phyloP scores from a whole-genome alignment of 1,140 invertebrate genomes.

The Agrilus planipennis region DNA sequence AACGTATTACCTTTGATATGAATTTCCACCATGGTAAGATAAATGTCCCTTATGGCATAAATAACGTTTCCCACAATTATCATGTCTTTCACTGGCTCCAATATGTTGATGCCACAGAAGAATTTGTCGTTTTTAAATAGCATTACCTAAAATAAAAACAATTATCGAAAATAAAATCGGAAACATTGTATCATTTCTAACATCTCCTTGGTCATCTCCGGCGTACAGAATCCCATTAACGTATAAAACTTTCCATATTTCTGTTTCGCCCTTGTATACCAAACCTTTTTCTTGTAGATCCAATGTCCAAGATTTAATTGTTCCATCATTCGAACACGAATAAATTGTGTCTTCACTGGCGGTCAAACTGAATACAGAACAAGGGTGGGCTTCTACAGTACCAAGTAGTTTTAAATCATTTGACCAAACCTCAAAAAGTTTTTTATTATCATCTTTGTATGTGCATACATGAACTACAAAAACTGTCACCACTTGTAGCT shows the following conservation, averaged over 20 bases:
- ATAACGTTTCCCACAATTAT: conserved; percentile 30
- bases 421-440: conserved; percentile 32
- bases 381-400: conserved; percentile 35
- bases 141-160: neutral
- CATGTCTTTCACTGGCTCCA: conserved; percentile 37
- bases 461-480: neutral
- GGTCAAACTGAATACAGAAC: conserved; percentile 32
- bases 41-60: conserved; percentile 35
- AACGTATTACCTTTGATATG: no score
- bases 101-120: conserved; percentile 18
- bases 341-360: conserved; percentile 32
- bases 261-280: conserved; percentile 17
- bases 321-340: conserved; percentile 38
- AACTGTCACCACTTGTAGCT: neutral
- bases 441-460: neutral
- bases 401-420: conserved; percentile 31
- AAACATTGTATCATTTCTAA: no score
- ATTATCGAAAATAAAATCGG: no score
- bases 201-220: conserved; percentile 6
- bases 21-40: conserved; percentile 33
- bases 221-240: conserved; percentile 7
- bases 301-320: conserved; percentile 34
- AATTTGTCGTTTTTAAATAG: neutral
- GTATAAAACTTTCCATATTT: conserved; percentile 6
- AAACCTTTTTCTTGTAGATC: conserved; percentile 24